Evolutionary conservation across 2,797 vertebrate genomes (phyloP), one percentile per base, ranked within the genome.

Genomic region (Atherinosoma microstoma): DNA sequence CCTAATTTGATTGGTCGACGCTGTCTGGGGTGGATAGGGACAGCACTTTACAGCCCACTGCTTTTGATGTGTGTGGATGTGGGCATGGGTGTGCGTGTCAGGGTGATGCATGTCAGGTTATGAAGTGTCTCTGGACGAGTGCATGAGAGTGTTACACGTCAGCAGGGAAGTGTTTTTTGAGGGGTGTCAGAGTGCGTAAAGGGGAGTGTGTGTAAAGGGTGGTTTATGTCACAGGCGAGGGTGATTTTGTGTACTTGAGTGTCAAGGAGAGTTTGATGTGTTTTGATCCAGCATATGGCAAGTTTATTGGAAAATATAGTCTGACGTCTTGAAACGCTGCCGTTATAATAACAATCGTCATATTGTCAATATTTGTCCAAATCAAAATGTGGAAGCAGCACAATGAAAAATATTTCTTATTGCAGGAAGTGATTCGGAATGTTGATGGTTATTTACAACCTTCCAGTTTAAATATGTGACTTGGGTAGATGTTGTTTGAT

Each of bases 1-100:
- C 84, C 91, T 95, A 93, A 94, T 95, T 94, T 94, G 93, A 94
- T 95, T 93, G 93, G 91, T 92, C 86, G 84, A 90, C 64, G 83
- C 85, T 77, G 88, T 93, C 87, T 88, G 88, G 85, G 88, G 84
- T 81, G 88, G 92, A 92, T 87, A 87, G 89, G 89, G 90, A 89
- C 90, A 92, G 82, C 84, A 77, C 89, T 93, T 93, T 92, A 90
- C 92, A 92, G 91, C 86, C 91, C 90, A 87, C 84, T 91, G 88
- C 90, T 89, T 92, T 89, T 93, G 90, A 90, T 91, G 90, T 82
- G 87, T 80, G 86, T 70, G 86, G 57, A 78, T 90, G 82, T 81
- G 85, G 79, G 86, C 76, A 45, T 87, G 86, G 83, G 87, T 89
- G 84, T 87, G 84, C 40, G 83, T 85, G 89, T 90, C 84, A 88